phyloP scores from a whole-genome alignment of 2,113 vertebrate genomes.

The Thalassarche chlororhynchos region DNA sequence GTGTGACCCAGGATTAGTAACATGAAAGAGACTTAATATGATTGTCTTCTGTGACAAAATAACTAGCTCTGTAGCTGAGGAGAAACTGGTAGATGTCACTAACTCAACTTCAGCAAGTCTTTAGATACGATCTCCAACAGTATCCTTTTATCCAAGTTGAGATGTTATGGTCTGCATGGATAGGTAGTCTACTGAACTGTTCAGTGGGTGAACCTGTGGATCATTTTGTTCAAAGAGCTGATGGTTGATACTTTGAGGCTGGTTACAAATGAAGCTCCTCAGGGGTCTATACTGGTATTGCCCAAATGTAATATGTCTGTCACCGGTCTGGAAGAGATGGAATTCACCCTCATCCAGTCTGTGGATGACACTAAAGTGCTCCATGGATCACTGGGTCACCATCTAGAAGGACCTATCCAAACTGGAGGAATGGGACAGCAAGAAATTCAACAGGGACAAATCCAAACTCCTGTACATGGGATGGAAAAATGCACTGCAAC shows the following conservation, averaged over 20 bases:
- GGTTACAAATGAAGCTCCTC: neutral
- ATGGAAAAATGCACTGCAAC: neutral
- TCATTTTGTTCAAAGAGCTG: neutral
- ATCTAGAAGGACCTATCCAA: neutral
- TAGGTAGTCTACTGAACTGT: neutral
- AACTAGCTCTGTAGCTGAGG: neutral
- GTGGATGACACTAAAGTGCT: neutral
- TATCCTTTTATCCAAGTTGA: neutral
- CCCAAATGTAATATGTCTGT: neutral
- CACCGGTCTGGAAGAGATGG: neutral
- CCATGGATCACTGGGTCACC: neutral
- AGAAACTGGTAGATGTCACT: neutral
- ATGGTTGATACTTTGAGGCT: accelerated
- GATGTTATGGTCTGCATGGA: neutral
- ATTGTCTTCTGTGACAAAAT: neutral
- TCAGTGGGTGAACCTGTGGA: neutral
- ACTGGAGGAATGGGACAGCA: neutral
- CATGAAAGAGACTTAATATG: neutral
- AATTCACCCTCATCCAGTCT: neutral
- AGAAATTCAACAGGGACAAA: neutral
- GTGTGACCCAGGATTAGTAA: neutral
- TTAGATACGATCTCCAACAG: neutral
- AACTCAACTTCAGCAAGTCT: neutral
- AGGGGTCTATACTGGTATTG: neutral
- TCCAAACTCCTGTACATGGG: neutral